Evolutionary conservation across 2,888 invertebrate genomes (phyloP).

Genomic region (Ellobium chinense): DNA sequence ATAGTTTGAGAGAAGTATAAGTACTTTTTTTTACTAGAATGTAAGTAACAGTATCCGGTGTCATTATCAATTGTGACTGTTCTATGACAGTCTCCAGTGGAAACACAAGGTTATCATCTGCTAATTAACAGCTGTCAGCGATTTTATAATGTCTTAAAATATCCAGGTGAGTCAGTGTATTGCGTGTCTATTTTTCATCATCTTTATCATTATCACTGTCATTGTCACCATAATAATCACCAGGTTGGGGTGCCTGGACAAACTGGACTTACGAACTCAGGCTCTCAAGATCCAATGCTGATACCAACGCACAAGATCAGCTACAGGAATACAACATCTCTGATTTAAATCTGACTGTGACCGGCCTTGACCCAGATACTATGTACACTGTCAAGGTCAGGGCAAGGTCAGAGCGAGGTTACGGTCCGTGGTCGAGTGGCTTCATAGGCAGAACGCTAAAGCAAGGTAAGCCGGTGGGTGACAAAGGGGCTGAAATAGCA

Average conservation of each 20-base stretch:
- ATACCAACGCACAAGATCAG: conserved; percentile 38
- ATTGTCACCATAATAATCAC: background rate
- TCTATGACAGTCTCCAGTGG: too few species aligned
- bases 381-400: conserved; percentile 89
- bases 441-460: conserved; percentile 85
- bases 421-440: conserved; percentile 87
- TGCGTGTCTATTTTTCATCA: too few species aligned
- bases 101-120: too few species aligned
- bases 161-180: too few species aligned
- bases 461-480: conserved; percentile 68
- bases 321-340: conserved; percentile 49
- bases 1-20: too few species aligned
- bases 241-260: conserved; percentile 84
- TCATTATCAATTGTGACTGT: too few species aligned
- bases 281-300: conserved; percentile 62
- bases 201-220: background rate
- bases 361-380: conserved; percentile 83
- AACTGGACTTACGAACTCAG: conserved; percentile 90
- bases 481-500: too few species aligned
- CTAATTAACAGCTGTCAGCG: too few species aligned
- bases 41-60: too few species aligned
- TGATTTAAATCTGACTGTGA: conserved; percentile 54
- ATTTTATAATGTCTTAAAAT: too few species aligned
- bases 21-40: too few species aligned
- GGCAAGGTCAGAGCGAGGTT: conserved; percentile 87